Evolutionary conservation across 1,140 invertebrate species (phyloP), one percentile per base, ranked within the genome.

Genomic region (Popillia japonica): DNA sequence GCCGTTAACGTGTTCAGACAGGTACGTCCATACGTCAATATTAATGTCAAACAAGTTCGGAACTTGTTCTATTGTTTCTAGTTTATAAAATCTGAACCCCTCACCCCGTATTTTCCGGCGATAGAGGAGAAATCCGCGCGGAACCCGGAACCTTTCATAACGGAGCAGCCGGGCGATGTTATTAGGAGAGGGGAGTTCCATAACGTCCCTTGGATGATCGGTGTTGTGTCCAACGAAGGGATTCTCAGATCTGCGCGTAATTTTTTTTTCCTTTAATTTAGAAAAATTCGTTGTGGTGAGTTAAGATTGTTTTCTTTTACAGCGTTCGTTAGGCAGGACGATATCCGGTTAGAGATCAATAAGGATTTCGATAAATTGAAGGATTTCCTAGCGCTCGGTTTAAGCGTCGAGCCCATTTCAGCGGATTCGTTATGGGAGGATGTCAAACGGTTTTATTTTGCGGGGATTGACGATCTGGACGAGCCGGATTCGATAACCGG

Each of bases 51-150:
- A n/a, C n/a, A n/a, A n/a, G n/a, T n/a, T n/a, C n/a, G n/a, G n/a
- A n/a, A n/a, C n/a, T 73, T 73, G 23, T 73, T 22, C 40, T 73
- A n/a, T 73, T 73, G 14, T 73, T 11, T 73, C n/a, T 17, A 76
- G 80, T 81, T 74, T 78, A 82, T 80, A 80, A 81, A 74, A 81
- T 82, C 78, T 22, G 91, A 92, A 82, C 92, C 92, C 0, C 90
- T 92, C 89, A 92, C 92, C 77, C 89, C 91, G 0, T 93, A 92
- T 80, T 92, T 91, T 75, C 91, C 92, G 0, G 91, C 92, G 0
- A 85, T 92, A 14, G 92, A 94, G 83, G 81, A 55, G 88, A 90
- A 4, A 83, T 89, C 78, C 86, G 75, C 68, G 20, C 78, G 64
- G 77, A 84, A 91, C 77, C 88, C 89, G 0, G 90, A 89, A 14